These are phyloP conservation scores for Scaptodrosophila latifasciaeformis DNA, from an alignment of 2,888 invertebrate genomes.

Conservation along the genomic window DNA sequence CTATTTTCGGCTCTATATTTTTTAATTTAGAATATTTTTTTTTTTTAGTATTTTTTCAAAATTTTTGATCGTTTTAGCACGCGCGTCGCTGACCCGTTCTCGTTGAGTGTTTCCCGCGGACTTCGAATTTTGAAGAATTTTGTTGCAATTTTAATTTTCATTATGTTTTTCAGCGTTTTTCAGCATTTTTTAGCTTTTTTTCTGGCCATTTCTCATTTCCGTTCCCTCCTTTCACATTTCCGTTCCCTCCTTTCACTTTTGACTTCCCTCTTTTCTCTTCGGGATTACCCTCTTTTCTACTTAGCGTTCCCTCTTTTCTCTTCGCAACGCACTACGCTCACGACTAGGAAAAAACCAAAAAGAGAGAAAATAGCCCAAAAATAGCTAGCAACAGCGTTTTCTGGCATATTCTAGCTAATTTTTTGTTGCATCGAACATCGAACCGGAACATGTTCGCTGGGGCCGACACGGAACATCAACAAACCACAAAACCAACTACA, in stretches of 20 bases:
- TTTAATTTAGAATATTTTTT: slow-evolving; percentile 1
- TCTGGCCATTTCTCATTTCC: too few species aligned
- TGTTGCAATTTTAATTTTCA: too few species aligned
- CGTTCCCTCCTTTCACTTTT: too few species aligned
- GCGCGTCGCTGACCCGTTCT: slow-evolving; percentile 54
- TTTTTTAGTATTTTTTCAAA: slow-evolving; percentile 28
- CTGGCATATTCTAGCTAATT: too few species aligned
- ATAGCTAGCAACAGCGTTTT: too few species aligned
- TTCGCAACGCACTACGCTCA: neutral
- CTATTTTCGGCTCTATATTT: slow-evolving; percentile 1
- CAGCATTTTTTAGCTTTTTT: slow-evolving; percentile 1
- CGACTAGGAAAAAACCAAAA: too few species aligned
- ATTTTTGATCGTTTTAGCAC: slow-evolving; percentile 48
- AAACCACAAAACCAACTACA: too few species aligned
- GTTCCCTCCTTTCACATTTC: too few species aligned
- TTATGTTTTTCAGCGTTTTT: neutral
- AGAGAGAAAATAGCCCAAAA: too few species aligned
- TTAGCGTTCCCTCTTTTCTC: neutral
- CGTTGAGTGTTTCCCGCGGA: slow-evolving; percentile 53
- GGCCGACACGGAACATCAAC: too few species aligned
- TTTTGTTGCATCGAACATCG: slow-evolving; percentile 3
- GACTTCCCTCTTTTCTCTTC: too few species aligned
- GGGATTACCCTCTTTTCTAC: too few species aligned
- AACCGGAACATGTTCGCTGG: neutral
- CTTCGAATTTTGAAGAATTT: slow-evolving; percentile 26